Base-by-base conservation (phyloP, 2,888 invertebrate genomes). In the Chydorus sphaericus region DNA sequence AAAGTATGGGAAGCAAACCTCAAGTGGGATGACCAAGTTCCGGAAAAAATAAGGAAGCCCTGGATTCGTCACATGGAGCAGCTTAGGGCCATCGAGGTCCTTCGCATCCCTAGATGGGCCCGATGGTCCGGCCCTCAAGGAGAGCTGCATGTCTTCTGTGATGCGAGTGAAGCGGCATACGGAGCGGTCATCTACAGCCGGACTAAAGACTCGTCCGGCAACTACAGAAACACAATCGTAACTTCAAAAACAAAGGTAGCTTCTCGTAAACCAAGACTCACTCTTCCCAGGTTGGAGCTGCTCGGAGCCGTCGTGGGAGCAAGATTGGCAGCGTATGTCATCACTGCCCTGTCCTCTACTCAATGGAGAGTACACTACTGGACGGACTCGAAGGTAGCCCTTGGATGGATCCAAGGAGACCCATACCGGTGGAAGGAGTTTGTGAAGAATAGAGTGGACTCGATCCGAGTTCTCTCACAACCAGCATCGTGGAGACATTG, bases 391-490 rank as follows among this genome's bases (percentile, higher is more conserved):
- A 39, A 7, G 11, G 56, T 59, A n/a, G 56, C 52, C 4, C 36
- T 59, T 11, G 20, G 38, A 7, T 62, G 60, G 60, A 60, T 61
- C n/a, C 52, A 57, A 36, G 52, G 55, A 23, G 51, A 55, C 28
- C 51, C 54, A n/a, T 20, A 49, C 44, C 33, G 50, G 14, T 60
- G 60, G 59, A 57, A 58, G 16, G 31, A 57, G 1, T 61, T 61
- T 44, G 59, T 61, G 4, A 29, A 30, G 3, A 61, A 61, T 23
- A 28, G 59, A n/a, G 57, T 61, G 3, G 14, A 31, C 31, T 57
- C 59, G 51, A 60, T 60, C n/a, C 54, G 54, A 31, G 30, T n/a
- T 6, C 16, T 50, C 14, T 54, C 53, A 11, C 20, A 31, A 4
- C 44, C 54, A 1, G 23, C 29, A 2, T n/a, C 31, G 11, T 60